A percentile compares a stretch with the other conserved stretches of the same genome.
These are phyloP conservation scores for Hozukius guyotensis DNA, from an alignment of 2,797 vertebrate species.

Conservation along the genomic window DNA sequence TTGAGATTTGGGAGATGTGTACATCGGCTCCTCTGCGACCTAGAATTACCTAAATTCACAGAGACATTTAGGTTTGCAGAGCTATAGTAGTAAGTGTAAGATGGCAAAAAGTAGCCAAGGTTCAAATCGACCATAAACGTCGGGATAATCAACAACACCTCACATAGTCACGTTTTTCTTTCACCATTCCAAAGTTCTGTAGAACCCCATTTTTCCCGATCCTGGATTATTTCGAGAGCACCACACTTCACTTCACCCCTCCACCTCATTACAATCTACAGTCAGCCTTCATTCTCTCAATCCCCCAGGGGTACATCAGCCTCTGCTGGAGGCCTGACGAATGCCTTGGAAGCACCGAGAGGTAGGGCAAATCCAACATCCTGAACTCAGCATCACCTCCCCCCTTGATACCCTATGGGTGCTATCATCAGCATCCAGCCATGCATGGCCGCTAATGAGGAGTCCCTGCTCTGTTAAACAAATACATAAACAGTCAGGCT, in stretches of 20 bases:
- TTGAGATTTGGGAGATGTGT: not conserved
- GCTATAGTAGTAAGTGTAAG: not conserved
- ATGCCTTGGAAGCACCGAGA: constrained; percentile 28
- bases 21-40: not conserved
- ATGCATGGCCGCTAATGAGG: constrained; percentile 61
- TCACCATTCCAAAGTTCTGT: not conserved
- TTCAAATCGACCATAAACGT: not conserved
- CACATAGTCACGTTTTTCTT: constrained; percentile 13
- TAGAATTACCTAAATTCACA: not conserved
- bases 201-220: not conserved
- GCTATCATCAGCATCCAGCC: constrained; percentile 55
- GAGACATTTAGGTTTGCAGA: not conserved
- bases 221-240: not conserved
- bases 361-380: constrained; percentile 33
- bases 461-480: constrained; percentile 57
- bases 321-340: constrained; percentile 49
- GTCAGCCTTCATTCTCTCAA: constrained; percentile 21
- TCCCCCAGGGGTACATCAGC: constrained; percentile 41
- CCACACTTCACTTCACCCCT: constrained; percentile 2
- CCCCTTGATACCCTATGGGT: constrained; percentile 52
- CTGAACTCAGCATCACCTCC: constrained; percentile 60
- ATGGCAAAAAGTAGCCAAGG: not conserved
- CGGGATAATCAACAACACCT: constrained; percentile 12
- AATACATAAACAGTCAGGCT: constrained; percentile 62
- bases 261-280: constrained; percentile 28